Evolutionary conservation across 2,113 vertebrate species (phyloP), one percentile per base, ranked within the genome.

Genomic region (Cyrtonyx montezumae): DNA sequence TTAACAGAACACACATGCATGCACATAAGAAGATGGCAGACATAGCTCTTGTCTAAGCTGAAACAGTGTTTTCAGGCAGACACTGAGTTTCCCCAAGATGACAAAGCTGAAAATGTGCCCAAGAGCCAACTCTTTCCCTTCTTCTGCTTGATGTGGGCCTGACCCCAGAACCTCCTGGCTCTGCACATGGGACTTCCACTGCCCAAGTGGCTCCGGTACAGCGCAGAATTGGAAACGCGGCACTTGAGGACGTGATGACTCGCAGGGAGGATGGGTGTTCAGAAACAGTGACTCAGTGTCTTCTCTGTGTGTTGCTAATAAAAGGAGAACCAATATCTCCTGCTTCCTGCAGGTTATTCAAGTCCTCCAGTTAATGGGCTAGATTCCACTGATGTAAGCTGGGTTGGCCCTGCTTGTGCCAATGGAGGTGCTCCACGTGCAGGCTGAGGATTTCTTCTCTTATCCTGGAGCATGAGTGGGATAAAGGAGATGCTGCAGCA

Each of bases 221-320:
- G 68, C 19, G 12, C 61, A 93, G 71, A 84, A 79, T 45, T 78
- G 92, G 71, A 93, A 96, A 92, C 46, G 55, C 34, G 46, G 59
- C 88, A 75, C 92, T 91, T 87, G 82, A 89, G 91, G 81, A 45
- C 78, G 84, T 75, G 93, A 91, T 28, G 82, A 95, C 91, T 94
- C 87, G 77, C 80, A 84, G 92, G 87, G 63, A 62, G 71, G 43
- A 28, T 86, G 36, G 40, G 20, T 30, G 65, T 90, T 91, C 70
- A 49, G 80, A 93, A 93, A 79, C 7, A 22, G 53, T 23, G 48
- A 71, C 65, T 85, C 42, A n/a, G 63, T 51, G 75, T 12, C 73
- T 92, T 74, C 56, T 53, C 65, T 65, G 5, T 8, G 26, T 75
- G 48, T 20, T 37, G 79, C 40, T 69, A 83, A 80, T 77, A 42